Evolutionary conservation across 2,888 invertebrate species (phyloP), one percentile per base, ranked within the genome.

Genomic region (Xanthorhoe spadicearia): DNA sequence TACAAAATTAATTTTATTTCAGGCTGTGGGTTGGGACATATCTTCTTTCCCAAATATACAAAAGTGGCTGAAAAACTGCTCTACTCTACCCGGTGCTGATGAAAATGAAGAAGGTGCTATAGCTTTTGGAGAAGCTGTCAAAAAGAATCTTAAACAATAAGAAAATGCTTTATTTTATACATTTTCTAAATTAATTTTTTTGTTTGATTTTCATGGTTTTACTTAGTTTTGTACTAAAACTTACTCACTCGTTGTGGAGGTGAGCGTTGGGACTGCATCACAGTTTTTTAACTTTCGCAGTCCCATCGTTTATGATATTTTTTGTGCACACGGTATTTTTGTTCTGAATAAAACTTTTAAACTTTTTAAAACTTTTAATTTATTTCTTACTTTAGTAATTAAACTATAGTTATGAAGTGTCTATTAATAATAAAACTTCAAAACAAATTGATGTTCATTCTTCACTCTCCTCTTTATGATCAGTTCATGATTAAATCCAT

Each of bases 401-500:
- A 70, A 69, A 56, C 48, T 48, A 48, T 48, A 17, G 0, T 48
- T 48, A 17, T 48, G 48, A 48, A 48, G 2, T 48, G 23, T 64
- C 61, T 53, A 65, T 78, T 76, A 83, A 74, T 71, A 88, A 83
- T 76, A 88, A 85, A 91, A 91, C 77, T 96, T 96, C 75, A 98
- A 91, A 77, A 99, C 95, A 86, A 95, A 95, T 80, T 99, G 95
- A 87, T 96, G 95, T 93, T 99, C 99, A 72, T 98, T 97, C 61
- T 96, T 96, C 74, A 98, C 96, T 89, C 95, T 95, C 77, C 99
- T 94, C 73, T 95, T 95, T 67, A 96, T 89, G 61, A 98, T 92
- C 68, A 94, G 91, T 60, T 93, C 85, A 74, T 95, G 95, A 61
- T 84, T 82, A 81, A 96, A 96, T 46, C 95, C 94, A 58, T 94